Conservation (phyloP, 2,113 vertebrate genomes). For the Hoplias malabaricus region DNA sequence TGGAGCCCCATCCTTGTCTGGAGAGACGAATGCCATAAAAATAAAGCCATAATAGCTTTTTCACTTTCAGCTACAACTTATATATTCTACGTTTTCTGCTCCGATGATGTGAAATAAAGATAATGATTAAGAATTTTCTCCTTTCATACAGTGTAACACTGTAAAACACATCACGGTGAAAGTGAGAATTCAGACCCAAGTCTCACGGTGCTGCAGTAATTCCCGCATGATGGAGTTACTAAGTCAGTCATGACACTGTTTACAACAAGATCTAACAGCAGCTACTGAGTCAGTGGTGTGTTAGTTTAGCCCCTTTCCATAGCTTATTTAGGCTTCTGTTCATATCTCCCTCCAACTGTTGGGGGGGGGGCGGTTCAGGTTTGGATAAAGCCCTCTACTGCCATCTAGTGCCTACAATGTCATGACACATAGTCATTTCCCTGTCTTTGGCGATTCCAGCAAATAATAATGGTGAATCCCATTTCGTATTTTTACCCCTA, state of each 20-base stretch:
- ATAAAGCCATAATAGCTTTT: background rate
- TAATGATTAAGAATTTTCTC: background rate
- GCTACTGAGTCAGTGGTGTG: background rate
- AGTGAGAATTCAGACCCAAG: background rate
- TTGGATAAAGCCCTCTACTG: background rate
- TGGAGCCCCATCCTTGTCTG: background rate
- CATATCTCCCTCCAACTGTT: background rate
- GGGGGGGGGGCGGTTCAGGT: background rate
- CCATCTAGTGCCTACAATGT: slow-evolving; percentile 26
- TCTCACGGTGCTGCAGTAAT: background rate
- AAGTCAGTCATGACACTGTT: background rate
- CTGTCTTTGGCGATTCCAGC: too few relatives aligned
- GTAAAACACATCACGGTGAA: background rate
- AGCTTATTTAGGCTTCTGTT: slow-evolving; percentile 15
- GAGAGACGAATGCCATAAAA: background rate
- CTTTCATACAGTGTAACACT: background rate
- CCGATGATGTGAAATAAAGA: background rate
- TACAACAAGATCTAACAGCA: background rate
- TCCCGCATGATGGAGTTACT: background rate
- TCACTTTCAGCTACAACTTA: background rate
- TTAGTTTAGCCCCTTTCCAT: slow-evolving; percentile 6
- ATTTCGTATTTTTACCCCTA: too few relatives aligned
- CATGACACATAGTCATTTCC: too few relatives aligned
- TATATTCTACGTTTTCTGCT: background rate
- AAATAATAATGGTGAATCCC: too few relatives aligned